Base-by-base conservation (phyloP, 1,140 invertebrate species). In the Cardiocondyla obscurior region DNA sequence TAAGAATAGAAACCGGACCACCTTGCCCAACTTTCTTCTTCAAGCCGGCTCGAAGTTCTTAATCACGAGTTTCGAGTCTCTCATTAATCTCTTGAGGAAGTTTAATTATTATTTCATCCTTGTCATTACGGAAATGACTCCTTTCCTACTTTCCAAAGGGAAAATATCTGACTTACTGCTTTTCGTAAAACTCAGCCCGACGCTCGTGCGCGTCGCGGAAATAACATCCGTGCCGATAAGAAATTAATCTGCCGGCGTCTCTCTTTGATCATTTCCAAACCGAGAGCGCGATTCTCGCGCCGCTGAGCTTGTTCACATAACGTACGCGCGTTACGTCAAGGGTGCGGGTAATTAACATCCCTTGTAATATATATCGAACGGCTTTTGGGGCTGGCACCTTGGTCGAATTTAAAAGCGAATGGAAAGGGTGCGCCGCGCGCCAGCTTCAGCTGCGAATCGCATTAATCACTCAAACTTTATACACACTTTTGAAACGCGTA, bases 361-460 rank as follows among this genome's bases (percentile, higher is more conserved):
- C 87, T 70, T 73, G 87, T 89, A 87, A 92, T 91, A 92, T 91
- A 93, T 91, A 91, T 90, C 57, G 82, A 53, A 81, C 46, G 74
- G 89, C 79, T 90, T 92, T 92, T 91, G 91, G 92, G 89, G 90
- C 88, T 92, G 91, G 90, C 91, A 90, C 85, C 81, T 86, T 82
- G 58, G 57, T 83, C 77, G 84, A 88, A 86, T 89, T 89, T 88
- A 86, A 91, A 83, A 89, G 88, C 81, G 81, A 84, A 84, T 81
- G 28, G 74, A 72, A n/a, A 77, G 87, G 88, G 87, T 85, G 84
- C 81, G 83, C 83, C 85, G 88, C 73, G 88, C 90, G 91, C 90
- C 91, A 90, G 58, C 87, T 87, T 90, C 93, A 93, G 93, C 91
- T 93, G 92, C 81, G 91, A 92, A 92, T 91, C 90, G 67, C 92